Conservation (phyloP, 1,140 invertebrate species). For the Hycleus cichorii region DNA sequence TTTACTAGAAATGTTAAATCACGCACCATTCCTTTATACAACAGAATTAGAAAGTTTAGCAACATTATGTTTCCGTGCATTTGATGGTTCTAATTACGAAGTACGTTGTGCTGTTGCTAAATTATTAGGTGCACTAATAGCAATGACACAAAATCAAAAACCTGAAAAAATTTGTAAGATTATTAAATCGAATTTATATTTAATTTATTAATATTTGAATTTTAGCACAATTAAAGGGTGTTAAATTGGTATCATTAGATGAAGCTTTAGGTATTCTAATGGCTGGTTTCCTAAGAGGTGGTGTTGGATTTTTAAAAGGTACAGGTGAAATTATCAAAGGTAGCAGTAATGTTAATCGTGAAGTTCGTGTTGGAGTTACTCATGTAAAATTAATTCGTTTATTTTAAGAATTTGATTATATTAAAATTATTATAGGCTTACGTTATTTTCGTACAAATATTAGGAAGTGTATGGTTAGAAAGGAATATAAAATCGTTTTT, state of each 20-base stretch:
- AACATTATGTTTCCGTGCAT: slow-evolving; percentile 81
- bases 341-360: slow-evolving; percentile 81
- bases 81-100: slow-evolving; percentile 93
- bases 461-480: slow-evolving; percentile 92
- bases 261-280: slow-evolving; percentile 87
- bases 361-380: slow-evolving; percentile 92
- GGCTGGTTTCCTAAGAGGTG: slow-evolving; percentile 91
- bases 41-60: slow-evolving; percentile 84
- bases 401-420: too few species aligned
- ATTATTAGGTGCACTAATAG: slow-evolving; percentile 78
- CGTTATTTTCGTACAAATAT: slow-evolving; percentile 85
- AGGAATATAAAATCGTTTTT: slow-evolving; percentile 80
- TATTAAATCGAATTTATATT: background rate
- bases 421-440: slow-evolving; percentile 63
- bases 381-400: slow-evolving; percentile 55
- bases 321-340: slow-evolving; percentile 95
- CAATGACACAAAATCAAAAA: slow-evolving; percentile 63
- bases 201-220: slow-evolving; percentile 14
- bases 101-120: slow-evolving; percentile 87
- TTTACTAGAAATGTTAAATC: slow-evolving; percentile 80
- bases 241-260: slow-evolving; percentile 71
- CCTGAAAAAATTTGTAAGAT: slow-evolving; percentile 40
- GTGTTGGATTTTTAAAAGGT: slow-evolving; percentile 90
- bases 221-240: slow-evolving; percentile 44
- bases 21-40: slow-evolving; percentile 81